A percentile compares a stretch with the other conserved stretches of the same genome.
Evolutionary conservation across 2,888 invertebrate genomes (phyloP).

Genomic region (Coenonympha glycerion): DNA sequence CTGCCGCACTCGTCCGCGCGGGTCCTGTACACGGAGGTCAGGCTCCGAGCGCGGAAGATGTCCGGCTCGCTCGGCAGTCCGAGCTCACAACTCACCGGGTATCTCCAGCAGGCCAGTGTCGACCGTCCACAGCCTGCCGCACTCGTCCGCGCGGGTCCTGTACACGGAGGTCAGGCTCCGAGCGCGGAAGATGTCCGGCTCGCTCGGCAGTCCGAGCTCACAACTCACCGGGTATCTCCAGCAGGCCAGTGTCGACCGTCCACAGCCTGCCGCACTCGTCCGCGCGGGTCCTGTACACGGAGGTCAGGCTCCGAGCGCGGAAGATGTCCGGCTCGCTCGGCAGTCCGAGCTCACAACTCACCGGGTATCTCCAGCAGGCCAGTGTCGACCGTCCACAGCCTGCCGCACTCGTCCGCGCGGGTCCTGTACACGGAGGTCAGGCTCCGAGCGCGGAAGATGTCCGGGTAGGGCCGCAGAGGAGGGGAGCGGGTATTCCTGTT

Average conservation of each 20-base stretch:
- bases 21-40: constrained; percentile 83
- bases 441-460: constrained; percentile 35
- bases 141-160: background rate
- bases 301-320: background rate
- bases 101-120: background rate
- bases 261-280: background rate
- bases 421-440: background rate
- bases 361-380: background rate
- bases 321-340: too few relatives aligned
- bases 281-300: background rate
- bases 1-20: constrained; percentile 82
- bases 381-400: background rate
- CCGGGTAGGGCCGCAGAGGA: constrained; percentile 53
- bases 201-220: too few relatives aligned
- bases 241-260: background rate
- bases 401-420: background rate
- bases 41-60: background rate
- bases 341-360: background rate
- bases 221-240: background rate
- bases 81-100: background rate
- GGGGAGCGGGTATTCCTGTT: constrained; percentile 46
- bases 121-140: background rate
- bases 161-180: background rate
- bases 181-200: background rate
- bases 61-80: too few relatives aligned